Base-by-base conservation (phyloP, 1,140 invertebrate species). In the Spodoptera litura region DNA sequence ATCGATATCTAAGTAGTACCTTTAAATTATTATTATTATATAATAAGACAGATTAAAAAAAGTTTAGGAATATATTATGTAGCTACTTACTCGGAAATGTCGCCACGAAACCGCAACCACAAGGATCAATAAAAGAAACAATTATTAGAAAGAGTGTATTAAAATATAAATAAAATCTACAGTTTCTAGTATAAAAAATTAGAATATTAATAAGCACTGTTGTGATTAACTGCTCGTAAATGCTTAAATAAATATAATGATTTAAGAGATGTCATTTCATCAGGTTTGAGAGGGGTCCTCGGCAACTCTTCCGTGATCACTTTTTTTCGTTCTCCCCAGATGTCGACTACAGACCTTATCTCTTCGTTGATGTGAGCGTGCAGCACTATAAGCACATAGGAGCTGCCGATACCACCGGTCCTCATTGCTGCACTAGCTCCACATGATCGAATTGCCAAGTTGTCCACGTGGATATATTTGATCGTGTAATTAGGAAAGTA, bases 401-500 rank as follows among this genome's bases (percentile, higher is more conserved):
- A 88, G 0, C 81, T 70, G 1, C 83, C 90, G 0, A 93, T 51
- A 0, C 92, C 91, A 13, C 90, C 91, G 55, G 81, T 83, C 55
- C 87, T 91, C 5, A 93, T 86, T 0, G 55, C 35, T 3, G 90
- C 90, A 66, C 83, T 88, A 0, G 91, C 91, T 5, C 91, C 91
- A 68, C 91, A 93, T 0, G 89, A 84, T 53, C 79, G 86, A 2
- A 89, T 87, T 3, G 91, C 91, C 11, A 93, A 83, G 51, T 93
- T 93, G 51, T 93, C 89, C 0, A 93, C 92, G 55, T 92, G 86
- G 4, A 92, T 82, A 62, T 93, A 93, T 51, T 85, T 87, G 4
- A 93, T 92, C 0, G 71, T 84, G 72, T 89, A 85, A 6, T 84
- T 87, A 0, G 89, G 90, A 79, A 93, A 93, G 53, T 84, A 76